A percentile compares a stretch with the other conserved stretches of the same genome.
These are phyloP conservation scores for Rhea americana DNA, from an alignment of 2,113 vertebrate species.

Conservation along the genomic window DNA sequence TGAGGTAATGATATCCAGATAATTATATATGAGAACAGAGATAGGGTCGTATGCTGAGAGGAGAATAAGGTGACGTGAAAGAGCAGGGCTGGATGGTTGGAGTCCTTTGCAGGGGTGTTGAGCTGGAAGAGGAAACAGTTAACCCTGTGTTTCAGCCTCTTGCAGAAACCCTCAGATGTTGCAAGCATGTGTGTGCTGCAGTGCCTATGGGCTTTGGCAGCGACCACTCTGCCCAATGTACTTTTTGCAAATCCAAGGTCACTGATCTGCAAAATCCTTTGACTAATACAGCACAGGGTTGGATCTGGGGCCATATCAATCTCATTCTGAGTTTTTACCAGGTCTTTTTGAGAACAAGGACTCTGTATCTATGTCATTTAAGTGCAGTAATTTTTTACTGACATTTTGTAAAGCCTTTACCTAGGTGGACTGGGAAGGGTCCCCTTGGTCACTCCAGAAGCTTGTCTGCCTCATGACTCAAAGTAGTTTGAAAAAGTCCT, in stretches of 20 bases:
- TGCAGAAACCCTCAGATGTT: background rate
- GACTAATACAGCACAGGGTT: background rate
- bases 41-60: background rate
- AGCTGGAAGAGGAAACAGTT: background rate
- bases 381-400: background rate
- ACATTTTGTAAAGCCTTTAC: background rate
- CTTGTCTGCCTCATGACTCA: background rate
- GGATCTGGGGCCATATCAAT: background rate
- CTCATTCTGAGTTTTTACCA: background rate
- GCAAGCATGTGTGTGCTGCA: background rate
- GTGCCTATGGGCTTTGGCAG: background rate
- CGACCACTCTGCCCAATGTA: background rate
- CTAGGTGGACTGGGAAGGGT: background rate
- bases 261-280: background rate
- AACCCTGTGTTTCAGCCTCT: background rate
- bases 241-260: background rate
- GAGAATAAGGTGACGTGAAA: background rate
- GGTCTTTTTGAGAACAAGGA: background rate
- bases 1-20: background rate
- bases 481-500: background rate
- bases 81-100: background rate
- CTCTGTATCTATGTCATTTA: background rate
- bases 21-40: background rate
- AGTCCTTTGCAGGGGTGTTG: fast-evolving
- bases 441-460: background rate